Percentiles rank a stretch among this genome's conserved stretches.
phyloP scores from a whole-genome alignment of 2,113 vertebrate genomes.

The Upupa epops region DNA sequence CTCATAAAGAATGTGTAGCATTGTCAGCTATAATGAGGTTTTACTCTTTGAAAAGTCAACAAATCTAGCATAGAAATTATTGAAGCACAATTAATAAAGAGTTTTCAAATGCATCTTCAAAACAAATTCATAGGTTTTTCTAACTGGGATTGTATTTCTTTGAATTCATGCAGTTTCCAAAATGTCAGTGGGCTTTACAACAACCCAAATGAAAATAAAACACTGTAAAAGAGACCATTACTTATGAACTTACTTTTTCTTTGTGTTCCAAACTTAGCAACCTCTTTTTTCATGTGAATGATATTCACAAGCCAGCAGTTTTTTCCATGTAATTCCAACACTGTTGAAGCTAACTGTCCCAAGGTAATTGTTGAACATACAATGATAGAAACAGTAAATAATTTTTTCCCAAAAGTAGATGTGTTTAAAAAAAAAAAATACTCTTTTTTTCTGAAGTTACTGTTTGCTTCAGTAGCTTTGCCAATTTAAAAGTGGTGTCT shows the following conservation, averaged over 20 bases:
- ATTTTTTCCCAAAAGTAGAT: background rate
- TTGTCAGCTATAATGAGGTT: background rate
- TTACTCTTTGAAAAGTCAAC: background rate
- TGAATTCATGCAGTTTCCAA: background rate
- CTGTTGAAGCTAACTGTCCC: background rate
- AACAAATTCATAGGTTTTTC: background rate
- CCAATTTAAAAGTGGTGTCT: background rate
- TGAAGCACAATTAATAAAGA: background rate
- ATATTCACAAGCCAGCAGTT: background rate
- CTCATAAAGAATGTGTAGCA: background rate
- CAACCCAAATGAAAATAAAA: background rate
- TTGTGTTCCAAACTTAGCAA: background rate
- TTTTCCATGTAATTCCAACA: background rate
- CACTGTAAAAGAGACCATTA: background rate
- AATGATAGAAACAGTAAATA: background rate
- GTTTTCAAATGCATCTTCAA: background rate
- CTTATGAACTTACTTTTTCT: background rate
- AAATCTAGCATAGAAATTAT: background rate
- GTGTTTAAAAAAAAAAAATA: background rate
- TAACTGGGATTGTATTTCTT: background rate
- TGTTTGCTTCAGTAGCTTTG: background rate
- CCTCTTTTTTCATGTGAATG: background rate
- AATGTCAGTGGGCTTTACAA: background rate
- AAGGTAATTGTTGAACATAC: background rate
- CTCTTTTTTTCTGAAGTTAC: background rate